Evolutionary conservation across 1,140 invertebrate genomes (phyloP).

Genomic region (Pectinophora gossypiella): DNA sequence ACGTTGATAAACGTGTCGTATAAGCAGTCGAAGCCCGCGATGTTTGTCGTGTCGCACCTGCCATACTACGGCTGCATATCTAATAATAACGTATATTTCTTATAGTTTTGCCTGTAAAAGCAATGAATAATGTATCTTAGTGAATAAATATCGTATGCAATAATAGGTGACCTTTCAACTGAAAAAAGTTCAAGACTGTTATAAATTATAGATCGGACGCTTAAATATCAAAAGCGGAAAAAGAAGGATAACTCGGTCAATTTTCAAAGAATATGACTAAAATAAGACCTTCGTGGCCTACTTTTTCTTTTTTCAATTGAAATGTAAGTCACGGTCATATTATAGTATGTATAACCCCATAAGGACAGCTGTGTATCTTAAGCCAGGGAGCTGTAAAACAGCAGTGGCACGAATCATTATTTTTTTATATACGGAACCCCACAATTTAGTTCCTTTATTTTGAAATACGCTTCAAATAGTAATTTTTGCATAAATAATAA

Average conservation of each 20-base stretch:
- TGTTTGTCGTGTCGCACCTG: too few relatives aligned
- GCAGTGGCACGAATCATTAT: constrained; percentile 28
- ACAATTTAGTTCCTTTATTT: constrained; percentile 39
- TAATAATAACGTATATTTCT: too few relatives aligned
- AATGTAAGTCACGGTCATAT: background rate
- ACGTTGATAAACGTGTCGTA: constrained; percentile 46
- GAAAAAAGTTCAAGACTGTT: too few relatives aligned
- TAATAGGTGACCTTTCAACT: too few relatives aligned
- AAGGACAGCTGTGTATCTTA: constrained; percentile 27
- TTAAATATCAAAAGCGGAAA: too few relatives aligned
- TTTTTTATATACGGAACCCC: constrained; percentile 16
- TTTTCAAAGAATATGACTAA: too few relatives aligned
- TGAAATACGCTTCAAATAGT: background rate
- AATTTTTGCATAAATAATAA: background rate
- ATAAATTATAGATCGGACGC: too few relatives aligned
- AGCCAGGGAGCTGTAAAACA: constrained; percentile 43
- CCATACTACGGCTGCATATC: too few relatives aligned
- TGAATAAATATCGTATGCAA: constrained; percentile 22
- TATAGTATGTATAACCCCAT: constrained; percentile 33
- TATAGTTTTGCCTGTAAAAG: constrained; percentile 57
- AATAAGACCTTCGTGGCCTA: too few relatives aligned
- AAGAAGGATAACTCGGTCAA: too few relatives aligned
- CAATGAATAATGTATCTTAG: constrained; percentile 53
- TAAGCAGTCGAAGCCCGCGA: too few relatives aligned
- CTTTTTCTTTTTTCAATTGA: background rate